Percentiles rank a stretch among this genome's conserved stretches.
Conservation (phyloP, 2,113 vertebrate genomes). For the Ranitomeya variabilis region DNA sequence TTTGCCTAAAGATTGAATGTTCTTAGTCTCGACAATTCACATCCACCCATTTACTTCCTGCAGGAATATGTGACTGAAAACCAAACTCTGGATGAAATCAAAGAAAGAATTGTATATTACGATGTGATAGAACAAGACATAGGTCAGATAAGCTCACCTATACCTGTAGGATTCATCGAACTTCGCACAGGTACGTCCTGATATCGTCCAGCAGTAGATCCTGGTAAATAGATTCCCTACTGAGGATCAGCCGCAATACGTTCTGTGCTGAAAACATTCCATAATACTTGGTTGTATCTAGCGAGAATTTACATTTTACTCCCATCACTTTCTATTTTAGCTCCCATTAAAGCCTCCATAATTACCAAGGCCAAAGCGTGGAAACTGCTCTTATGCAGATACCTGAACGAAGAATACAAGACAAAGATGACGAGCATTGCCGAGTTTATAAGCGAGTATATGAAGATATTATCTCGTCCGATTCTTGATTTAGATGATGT, state of each 20-base stretch:
- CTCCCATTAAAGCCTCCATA: constrained; percentile 84
- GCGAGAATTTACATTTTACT: no score
- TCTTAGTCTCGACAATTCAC: no score
- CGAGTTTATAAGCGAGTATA: constrained; percentile 83
- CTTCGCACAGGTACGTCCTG: background rate
- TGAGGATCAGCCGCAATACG: no score
- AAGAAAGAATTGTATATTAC: background rate
- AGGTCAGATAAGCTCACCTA: background rate
- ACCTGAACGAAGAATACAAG: constrained; percentile 87
- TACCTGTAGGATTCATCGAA: constrained; percentile 8
- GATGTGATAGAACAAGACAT: background rate
- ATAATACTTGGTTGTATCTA: no score
- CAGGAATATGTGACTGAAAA: background rate
- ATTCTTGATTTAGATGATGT: constrained; percentile 94
- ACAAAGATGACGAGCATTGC: constrained; percentile 90
- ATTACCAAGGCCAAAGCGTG: constrained; percentile 87
- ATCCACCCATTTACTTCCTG: background rate
- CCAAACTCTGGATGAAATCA: background rate
- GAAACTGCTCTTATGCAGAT: constrained; percentile 81
- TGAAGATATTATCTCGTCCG: constrained; percentile 85
- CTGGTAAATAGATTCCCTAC: no score
- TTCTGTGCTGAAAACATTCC: no score
- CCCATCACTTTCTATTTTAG: constrained; percentile 66
- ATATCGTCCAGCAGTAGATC: no score
- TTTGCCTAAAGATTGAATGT: no score